A percentile compares a stretch with the other conserved stretches of the same genome.
Evolutionary conservation across 2,113 vertebrate genomes (phyloP).

Genomic region (Lophura nycthemera): DNA sequence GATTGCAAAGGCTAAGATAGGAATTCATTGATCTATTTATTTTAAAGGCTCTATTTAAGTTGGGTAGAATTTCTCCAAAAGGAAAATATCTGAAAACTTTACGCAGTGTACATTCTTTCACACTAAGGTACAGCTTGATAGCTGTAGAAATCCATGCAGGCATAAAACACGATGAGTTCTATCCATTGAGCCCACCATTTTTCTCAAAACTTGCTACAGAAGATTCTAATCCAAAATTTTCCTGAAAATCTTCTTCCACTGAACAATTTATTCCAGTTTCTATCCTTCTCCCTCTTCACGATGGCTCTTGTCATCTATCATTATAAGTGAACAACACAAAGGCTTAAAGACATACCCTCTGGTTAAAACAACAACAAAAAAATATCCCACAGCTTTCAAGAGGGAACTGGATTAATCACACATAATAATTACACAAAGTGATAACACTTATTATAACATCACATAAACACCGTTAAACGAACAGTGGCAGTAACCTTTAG

Average conservation of each 20-base stretch:
- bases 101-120: accelerated
- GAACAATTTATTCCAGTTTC: slow-evolving; percentile 15
- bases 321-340: slow-evolving; percentile 71
- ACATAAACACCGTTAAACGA: slow-evolving; percentile 73
- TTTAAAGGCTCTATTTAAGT: not conserved
- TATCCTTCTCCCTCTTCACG: slow-evolving; percentile 14
- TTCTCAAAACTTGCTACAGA: not conserved
- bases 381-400: slow-evolving; percentile 64
- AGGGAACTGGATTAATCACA: slow-evolving; percentile 74
- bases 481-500: slow-evolving; percentile 73
- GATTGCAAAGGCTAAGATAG: not conserved
- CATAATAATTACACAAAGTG: slow-evolving; percentile 77
- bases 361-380: slow-evolving; percentile 39
- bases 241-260: not conserved
- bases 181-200: not conserved
- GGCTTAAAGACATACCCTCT: slow-evolving; percentile 70
- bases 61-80: not conserved
- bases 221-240: not conserved
- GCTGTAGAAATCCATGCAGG: not conserved
- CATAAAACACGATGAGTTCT: not conserved
- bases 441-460: slow-evolving; percentile 74
- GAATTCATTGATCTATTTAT: not conserved
- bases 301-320: slow-evolving; percentile 66
- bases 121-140: not conserved
- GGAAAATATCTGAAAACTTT: not conserved